Evolutionary conservation across 1,140 invertebrate species (phyloP).

Genomic region (Magallana angulata): DNA sequence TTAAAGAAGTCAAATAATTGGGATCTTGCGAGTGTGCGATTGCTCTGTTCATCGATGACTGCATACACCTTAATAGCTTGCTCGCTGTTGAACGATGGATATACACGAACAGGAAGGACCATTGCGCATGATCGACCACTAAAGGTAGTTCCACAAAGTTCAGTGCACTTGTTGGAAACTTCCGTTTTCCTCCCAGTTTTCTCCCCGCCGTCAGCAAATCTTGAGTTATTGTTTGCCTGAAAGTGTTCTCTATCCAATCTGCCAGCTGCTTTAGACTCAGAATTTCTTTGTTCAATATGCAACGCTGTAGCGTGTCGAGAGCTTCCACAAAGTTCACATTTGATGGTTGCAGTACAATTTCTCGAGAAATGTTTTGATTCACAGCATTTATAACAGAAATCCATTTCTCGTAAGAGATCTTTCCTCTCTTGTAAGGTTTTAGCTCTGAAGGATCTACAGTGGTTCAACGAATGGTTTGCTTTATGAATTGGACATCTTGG

Average conservation of each 20-base stretch:
- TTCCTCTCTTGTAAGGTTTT: not conserved
- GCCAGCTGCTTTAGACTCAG: not conserved
- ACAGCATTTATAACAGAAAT: conserved; percentile 19
- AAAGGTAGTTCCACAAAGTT: not conserved
- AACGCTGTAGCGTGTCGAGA: not conserved
- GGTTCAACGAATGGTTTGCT: not conserved
- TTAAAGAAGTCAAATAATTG: conserved; percentile 10
- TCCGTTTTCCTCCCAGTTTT: not conserved
- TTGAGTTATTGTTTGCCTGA: not conserved
- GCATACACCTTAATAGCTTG: not conserved
- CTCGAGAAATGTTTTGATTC: not conserved
- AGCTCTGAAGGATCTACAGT: no score
- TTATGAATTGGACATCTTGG: not conserved
- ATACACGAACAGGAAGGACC: not conserved
- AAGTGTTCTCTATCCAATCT: no score
- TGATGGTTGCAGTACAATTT: not conserved
- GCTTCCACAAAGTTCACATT: not conserved
- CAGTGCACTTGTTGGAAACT: not conserved
- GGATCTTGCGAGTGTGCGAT: not conserved
- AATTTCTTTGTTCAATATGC: not conserved
- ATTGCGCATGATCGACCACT: conserved; percentile 6
- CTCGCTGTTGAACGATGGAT: not conserved
- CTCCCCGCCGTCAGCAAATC: not conserved
- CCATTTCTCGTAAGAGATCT: not conserved
- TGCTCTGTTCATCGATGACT: not conserved